Conservation (phyloP, 2,797 vertebrate genomes). For the Rhadinocentrus ornatus region DNA sequence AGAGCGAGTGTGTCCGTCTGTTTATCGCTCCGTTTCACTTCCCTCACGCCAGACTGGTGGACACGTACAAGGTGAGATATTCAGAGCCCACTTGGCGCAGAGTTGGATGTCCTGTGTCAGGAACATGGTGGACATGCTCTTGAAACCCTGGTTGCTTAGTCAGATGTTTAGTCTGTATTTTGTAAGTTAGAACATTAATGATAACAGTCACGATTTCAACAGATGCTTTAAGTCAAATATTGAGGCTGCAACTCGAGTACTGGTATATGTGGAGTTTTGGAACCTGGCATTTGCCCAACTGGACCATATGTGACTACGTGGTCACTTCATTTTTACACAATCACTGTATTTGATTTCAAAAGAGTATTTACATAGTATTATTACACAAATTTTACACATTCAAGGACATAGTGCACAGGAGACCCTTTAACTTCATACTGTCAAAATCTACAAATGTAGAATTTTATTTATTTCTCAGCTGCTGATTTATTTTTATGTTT, state of each 20-base stretch:
- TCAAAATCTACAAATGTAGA: constrained; percentile 16
- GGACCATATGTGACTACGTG: neutral
- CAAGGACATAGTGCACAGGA: constrained; percentile 1
- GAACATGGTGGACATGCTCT: constrained; percentile 2
- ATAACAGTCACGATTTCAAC: neutral
- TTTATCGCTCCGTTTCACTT: constrained; percentile 94
- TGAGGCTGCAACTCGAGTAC: neutral
- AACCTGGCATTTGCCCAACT: constrained; percentile 33
- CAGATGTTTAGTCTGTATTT: constrained; percentile 44
- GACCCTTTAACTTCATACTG: constrained; percentile 31
- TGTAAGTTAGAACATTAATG: constrained; percentile 20
- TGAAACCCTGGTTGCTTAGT: neutral
- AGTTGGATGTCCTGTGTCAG: neutral
- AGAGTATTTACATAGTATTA: constrained; percentile 47
- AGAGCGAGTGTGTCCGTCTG: constrained; percentile 90
- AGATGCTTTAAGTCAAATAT: constrained; percentile 36
- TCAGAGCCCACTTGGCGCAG: constrained; percentile 14
- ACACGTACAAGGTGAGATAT: constrained; percentile 89
- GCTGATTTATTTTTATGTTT: neutral
- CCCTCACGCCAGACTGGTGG: constrained; percentile 87
- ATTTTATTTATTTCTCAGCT: neutral
- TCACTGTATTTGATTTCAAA: constrained; percentile 36
- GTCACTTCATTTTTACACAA: constrained; percentile 39
- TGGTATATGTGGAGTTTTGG: constrained; percentile 28
- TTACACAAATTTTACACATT: constrained; percentile 33